Evolutionary conservation across 2,888 invertebrate genomes (phyloP), one percentile per base, ranked within the genome.

Genomic region (Cryptocephalus primarius): DNA sequence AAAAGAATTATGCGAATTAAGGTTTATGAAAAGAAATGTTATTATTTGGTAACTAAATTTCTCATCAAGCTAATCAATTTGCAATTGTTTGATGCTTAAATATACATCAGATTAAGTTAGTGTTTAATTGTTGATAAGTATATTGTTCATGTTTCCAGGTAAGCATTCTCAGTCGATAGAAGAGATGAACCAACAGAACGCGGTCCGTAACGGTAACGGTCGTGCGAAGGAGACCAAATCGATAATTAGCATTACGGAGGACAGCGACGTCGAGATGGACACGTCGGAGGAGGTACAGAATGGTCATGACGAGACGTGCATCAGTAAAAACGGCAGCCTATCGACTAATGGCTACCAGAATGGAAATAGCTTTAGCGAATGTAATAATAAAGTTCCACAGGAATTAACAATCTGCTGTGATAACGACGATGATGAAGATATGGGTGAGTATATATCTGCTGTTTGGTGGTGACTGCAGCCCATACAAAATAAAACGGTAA

Each of bases 341-440:
- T 59, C 60, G 42, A 66, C 59, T 49, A 66, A 77, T 57, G 77
- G 79, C 51, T 79, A 78, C 68, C 77, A 78, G 64, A 80, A 83
- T 67, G 78, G 81, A 57, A 75, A 72, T 62, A 68, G 66, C 57
- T 66, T 66, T 57, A 64, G 58, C 51, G 61, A 57, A 56, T 64
- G 58, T 52, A 62, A 57, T 50, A 61, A 57, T 53, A 52, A 56
- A 48, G 52, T 71, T 42, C 46, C 46, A 44, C 52, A 50, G 39
- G 51, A 48, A 34, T 39, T 40, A 31, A 46, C 45, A 40, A 53
- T 47, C 60, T 77, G 79, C 70, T 79, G 82, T 70, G 78, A 84
- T 68, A 77, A 82, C 67, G 80, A 82, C 57, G 22, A 36, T 36
- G 79, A 80, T 65, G 80, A 79, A 67, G 81, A 80, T 66, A 78